Conservation (phyloP, 2,113 vertebrate species). For the Eptatretus burgeri region DNA sequence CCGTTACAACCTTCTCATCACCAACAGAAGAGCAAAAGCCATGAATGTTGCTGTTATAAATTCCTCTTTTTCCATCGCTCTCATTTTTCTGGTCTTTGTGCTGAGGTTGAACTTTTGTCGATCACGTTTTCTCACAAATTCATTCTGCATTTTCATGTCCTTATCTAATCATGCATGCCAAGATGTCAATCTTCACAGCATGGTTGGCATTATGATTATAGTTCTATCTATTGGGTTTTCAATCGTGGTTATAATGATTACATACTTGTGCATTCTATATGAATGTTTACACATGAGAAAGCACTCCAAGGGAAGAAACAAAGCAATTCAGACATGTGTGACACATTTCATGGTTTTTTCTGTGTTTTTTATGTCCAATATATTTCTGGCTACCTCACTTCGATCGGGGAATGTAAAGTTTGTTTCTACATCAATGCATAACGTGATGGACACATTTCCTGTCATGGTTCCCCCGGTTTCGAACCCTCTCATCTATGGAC, state of each 20-base stretch:
- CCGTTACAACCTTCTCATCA: not conserved
- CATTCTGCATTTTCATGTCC: not conserved
- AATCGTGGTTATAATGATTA: not conserved
- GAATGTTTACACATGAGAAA: not conserved
- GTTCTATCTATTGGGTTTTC: not conserved
- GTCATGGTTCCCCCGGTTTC: not conserved
- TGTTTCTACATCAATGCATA: not conserved
- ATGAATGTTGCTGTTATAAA: not conserved
- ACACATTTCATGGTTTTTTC: not conserved
- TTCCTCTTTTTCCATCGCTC: not conserved
- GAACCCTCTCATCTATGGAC: not conserved
- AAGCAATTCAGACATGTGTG: not conserved
- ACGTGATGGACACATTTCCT: not conserved
- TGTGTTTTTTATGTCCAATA: not conserved
- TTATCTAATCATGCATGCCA: not conserved
- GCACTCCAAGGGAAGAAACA: not conserved
- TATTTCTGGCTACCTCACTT: not conserved
- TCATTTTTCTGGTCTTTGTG: not conserved
- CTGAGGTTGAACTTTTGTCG: not conserved
- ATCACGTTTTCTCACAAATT: not conserved
- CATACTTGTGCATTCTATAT: not conserved
- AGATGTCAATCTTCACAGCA: slow-evolving; percentile 3
- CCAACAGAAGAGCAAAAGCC: not conserved
- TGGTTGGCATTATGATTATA: not conserved
- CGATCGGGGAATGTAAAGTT: not conserved